phyloP scores from a whole-genome alignment of 2,113 vertebrate species.

The Zapus hudsonius region DNA sequence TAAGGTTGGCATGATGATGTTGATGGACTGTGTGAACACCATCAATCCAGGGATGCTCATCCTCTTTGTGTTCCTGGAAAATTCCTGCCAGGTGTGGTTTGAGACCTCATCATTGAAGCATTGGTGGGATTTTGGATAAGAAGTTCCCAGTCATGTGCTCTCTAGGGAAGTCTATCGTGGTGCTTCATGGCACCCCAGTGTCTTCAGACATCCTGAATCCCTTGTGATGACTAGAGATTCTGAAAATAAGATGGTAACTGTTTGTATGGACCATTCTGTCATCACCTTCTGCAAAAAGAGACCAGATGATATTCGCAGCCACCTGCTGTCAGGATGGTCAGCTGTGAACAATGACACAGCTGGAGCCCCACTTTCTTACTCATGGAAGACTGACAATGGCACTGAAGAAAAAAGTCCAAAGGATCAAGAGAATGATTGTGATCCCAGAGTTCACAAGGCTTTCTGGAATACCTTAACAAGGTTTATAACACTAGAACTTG shows the following conservation, averaged over 20 bases:
- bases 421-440: neutral
- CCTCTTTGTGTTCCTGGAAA: neutral
- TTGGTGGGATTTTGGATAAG: neutral
- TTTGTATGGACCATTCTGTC: neutral
- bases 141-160: neutral
- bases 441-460: neutral
- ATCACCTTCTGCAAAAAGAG: neutral
- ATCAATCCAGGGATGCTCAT: too few species aligned
- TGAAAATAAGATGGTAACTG: neutral
- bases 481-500: neutral
- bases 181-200: neutral
- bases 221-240: neutral
- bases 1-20: neutral
- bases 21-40: too few species aligned
- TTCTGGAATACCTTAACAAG: neutral
- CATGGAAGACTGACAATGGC: neutral
- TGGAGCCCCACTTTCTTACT: neutral
- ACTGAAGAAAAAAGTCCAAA: neutral
- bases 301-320: too few species aligned
- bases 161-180: neutral
- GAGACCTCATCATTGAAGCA: too few species aligned
- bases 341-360: neutral
- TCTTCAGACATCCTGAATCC: neutral
- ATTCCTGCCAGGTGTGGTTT: neutral
- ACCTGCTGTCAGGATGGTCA: neutral